phyloP scores from a whole-genome alignment of 2,888 invertebrate species.

The Gasteruption jaculator region DNA sequence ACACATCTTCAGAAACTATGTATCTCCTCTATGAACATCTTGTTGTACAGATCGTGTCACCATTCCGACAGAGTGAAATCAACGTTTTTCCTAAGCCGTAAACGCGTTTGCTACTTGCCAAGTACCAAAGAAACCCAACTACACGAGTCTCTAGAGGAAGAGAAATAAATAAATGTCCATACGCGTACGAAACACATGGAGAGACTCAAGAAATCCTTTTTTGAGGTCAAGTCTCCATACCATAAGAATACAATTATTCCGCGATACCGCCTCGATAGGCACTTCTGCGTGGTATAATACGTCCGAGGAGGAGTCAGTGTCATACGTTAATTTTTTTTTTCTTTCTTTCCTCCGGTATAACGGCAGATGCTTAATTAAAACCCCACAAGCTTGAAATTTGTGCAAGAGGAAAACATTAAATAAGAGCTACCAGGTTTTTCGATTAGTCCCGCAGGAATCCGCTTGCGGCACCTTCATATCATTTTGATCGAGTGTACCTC shows the following conservation, averaged over 20 bases:
- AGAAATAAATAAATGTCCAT: slow-evolving; percentile 6
- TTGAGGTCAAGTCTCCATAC: too few species aligned
- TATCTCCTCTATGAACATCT: too few species aligned
- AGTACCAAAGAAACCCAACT: slow-evolving; percentile 29
- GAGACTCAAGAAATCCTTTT: too few species aligned
- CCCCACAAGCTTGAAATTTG: slow-evolving; percentile 1
- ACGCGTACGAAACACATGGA: neutral
- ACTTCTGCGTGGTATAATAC: too few species aligned
- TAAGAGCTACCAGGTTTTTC: slow-evolving; percentile 17
- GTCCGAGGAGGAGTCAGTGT: too few species aligned
- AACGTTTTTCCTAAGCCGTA: slow-evolving; percentile 44
- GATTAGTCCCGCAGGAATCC: slow-evolving; percentile 26
- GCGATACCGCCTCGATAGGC: too few species aligned
- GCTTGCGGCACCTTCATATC: slow-evolving; percentile 31
- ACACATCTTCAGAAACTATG: too few species aligned
- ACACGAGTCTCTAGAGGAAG: slow-evolving; percentile 6
- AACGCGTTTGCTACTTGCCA: too few species aligned
- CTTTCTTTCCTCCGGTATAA: too few species aligned
- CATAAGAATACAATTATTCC: too few species aligned
- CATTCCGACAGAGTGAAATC: slow-evolving; percentile 46
- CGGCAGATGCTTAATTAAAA: too few species aligned
- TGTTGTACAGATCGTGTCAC: slow-evolving; percentile 40
- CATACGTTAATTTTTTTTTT: too few species aligned
- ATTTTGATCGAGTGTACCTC: slow-evolving; percentile 26
- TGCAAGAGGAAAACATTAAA: neutral